A percentile compares a stretch with the other conserved stretches of the same genome.
phyloP scores from a whole-genome alignment of 2,113 vertebrate genomes.

The Conger conger region DNA sequence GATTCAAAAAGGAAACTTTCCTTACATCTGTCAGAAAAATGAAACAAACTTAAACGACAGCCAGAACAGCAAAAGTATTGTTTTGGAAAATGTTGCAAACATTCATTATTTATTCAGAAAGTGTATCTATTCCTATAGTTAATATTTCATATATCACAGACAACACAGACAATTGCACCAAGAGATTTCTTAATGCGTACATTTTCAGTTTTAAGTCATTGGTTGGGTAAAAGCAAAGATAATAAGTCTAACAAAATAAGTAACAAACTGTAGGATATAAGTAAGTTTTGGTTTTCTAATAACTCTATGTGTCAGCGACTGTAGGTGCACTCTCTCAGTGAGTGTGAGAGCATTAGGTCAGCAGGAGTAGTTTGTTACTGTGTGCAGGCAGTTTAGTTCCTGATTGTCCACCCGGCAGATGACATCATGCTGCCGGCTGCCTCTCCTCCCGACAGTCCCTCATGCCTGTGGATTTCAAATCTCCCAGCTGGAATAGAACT shows the following conservation, averaged over 20 bases:
- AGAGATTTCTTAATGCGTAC: neutral
- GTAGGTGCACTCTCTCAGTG: too few species aligned
- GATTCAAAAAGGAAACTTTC: neutral
- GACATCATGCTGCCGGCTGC: too few species aligned
- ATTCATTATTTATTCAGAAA: neutral
- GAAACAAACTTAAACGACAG: neutral
- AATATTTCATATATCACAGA: neutral
- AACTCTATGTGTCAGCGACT: neutral
- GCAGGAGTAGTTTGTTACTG: too few species aligned
- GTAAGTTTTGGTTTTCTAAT: neutral
- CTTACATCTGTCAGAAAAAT: neutral
- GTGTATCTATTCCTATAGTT: neutral
- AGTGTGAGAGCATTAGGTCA: too few species aligned
- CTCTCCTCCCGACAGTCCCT: too few species aligned
- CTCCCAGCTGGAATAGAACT: too few species aligned
- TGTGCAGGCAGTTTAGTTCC: too few species aligned
- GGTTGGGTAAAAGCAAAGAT: neutral
- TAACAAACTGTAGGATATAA: neutral
- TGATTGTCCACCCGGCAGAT: too few species aligned
- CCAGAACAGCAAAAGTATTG: neutral
- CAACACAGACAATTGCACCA: neutral
- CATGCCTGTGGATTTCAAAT: too few species aligned
- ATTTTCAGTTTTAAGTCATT: neutral
- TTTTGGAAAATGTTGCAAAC: neutral
- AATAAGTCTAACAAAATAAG: neutral